Percentiles rank a stretch among this genome's conserved stretches.
These are phyloP conservation scores for Gallinago undulata DNA, from an alignment of 2,113 vertebrate genomes.

Conservation along the genomic window DNA sequence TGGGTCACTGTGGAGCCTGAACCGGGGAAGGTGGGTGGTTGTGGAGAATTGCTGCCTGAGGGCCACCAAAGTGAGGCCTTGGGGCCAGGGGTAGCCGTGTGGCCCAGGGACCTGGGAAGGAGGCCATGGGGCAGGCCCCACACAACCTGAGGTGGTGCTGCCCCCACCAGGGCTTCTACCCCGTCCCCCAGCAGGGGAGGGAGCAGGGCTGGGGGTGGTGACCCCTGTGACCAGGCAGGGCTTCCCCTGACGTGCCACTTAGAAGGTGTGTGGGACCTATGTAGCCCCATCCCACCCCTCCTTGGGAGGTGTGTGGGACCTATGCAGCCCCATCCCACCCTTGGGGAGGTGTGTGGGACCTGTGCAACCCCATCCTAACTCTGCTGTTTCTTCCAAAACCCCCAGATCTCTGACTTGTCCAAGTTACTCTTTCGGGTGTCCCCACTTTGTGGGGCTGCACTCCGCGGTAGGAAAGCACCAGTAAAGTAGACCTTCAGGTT, in stretches of 20 bases:
- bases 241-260: not conserved
- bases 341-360: too few relatives aligned
- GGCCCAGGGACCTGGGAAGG: not conserved
- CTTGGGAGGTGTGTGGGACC: too few relatives aligned
- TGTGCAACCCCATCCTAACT: not conserved
- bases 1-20: not conserved
- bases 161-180: not conserved
- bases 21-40: accelerated
- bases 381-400: accelerated
- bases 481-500: not conserved
- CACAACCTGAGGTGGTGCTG: not conserved
- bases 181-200: accelerated
- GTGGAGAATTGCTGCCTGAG: not conserved
- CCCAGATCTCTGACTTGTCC: not conserved
- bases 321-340: not conserved
- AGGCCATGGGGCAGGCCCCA: not conserved
- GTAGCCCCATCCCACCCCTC: not conserved
- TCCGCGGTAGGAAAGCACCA: not conserved
- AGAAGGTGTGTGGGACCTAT: accelerated
- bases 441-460: not conserved
- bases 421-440: not conserved
- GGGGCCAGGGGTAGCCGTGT: accelerated
- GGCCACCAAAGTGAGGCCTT: not conserved
- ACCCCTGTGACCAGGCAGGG: accelerated
- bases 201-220: not conserved